phyloP scores from a whole-genome alignment of 2,888 invertebrate species.

The Idaea straminata region DNA sequence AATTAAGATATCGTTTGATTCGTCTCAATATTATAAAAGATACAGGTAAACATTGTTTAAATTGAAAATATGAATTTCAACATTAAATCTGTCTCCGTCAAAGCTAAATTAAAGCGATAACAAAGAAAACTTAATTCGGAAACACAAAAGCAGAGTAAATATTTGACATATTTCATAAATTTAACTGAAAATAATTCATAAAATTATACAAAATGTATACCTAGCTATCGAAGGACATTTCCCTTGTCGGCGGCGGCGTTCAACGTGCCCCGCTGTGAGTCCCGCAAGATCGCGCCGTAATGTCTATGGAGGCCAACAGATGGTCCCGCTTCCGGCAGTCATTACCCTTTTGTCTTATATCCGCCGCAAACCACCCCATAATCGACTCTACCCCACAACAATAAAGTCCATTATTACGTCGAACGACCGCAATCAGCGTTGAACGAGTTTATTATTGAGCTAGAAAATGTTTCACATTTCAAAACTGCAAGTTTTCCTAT shows the following conservation, averaged over 20 bases:
- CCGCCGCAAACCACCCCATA: constrained; percentile 29
- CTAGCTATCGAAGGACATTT: background rate
- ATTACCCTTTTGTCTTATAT: constrained; percentile 69
- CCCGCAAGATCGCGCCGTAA: constrained; percentile 59
- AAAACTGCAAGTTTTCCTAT: constrained; percentile 54
- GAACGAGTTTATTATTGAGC: constrained; percentile 59
- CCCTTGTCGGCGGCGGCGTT: background rate
- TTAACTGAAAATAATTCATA: background rate
- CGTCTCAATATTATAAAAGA: background rate
- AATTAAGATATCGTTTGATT: background rate
- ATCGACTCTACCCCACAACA: constrained; percentile 31
- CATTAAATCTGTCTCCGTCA: background rate
- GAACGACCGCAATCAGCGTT: constrained; percentile 40
- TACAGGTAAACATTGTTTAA: background rate
- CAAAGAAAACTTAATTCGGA: constrained; percentile 27
- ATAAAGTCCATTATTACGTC: constrained; percentile 34
- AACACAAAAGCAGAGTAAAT: background rate
- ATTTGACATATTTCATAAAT: background rate
- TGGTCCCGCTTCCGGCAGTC: constrained; percentile 61
- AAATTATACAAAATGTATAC: background rate
- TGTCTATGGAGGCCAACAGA: constrained; percentile 69
- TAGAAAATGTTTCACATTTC: constrained; percentile 61
- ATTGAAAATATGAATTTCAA: background rate
- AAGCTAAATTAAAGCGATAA: constrained; percentile 12
- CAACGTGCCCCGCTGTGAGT: constrained; percentile 31